Base-by-base conservation (phyloP, 2,888 invertebrate species). In the Trichogramma dendrolimi region DNA sequence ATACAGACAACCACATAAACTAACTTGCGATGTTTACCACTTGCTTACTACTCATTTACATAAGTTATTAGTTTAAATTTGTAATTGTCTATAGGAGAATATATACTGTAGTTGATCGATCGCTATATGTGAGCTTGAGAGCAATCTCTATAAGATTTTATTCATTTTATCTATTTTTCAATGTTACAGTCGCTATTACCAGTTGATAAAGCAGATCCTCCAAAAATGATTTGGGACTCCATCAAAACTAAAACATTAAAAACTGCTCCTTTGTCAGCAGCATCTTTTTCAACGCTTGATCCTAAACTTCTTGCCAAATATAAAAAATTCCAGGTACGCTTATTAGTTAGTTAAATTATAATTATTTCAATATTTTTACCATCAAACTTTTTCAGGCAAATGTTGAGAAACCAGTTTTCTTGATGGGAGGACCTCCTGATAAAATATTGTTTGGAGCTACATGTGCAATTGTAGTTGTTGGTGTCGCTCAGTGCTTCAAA, bases 391-490 rank as follows among this genome's bases (percentile, higher is more conserved):
- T 80, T 40, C 58, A 74, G 71, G 40, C 27, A 27, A 63, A 65
- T 40, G 4, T 71, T n/a, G 41, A 64, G 0, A 57, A 55, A 46
- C 72, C 72, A 4, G 53, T 70, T 2, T 71, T 67, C 6, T 27
- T 66, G 4, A 49, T 68, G 40, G 68, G 64, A 39, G 75, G 74
- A n/a, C 41, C 48, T 6, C 49, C 44, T 10, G 74, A 74, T 51
- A 68, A 55, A 58, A 8, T 71, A 4, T 8, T 72, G 6, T 81
- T 81, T 71, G 80, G 81, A 39, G 54, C 81, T 8, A 82, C 82
- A n/a, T 64, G 81, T 73, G 74, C 75, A 54, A 75, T 82, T 53
- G 80, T 82, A 63, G 67, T 80, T 43, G 64, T 79, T 10, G 83
- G 81, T 5, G 8, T 52, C 27, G 27, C 14, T 11, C 49, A 56